Evolutionary conservation across 2,113 vertebrate species (phyloP), one percentile per base, ranked within the genome.

Genomic region (Megaleporinus macrocephalus): DNA sequence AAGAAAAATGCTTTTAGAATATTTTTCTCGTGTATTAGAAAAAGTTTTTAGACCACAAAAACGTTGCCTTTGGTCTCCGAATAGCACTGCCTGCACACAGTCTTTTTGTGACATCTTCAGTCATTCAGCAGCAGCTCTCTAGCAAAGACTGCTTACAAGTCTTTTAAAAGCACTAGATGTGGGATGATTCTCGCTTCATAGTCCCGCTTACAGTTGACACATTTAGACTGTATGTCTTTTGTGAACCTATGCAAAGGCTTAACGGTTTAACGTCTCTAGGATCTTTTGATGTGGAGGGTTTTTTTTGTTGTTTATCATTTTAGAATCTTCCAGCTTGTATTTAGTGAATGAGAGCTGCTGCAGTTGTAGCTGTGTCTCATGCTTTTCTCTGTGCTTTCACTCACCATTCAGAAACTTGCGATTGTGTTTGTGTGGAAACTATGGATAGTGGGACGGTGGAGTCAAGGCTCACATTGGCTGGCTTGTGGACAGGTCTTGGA

Each of bases 401-500:
- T 5, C 22, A 57, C 10, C 24, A 29, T 71, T 78, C 24, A 49
- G 44, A 75, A 47, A 75, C 16, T 47, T 13, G 62, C 20, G 51
- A 22, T 27, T 55, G 69, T 0, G 36, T 44, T 44, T 44, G 5
- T 4, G 49, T 27, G 20, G 44, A 79, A 65, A 69, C 79, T 82
- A 73, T 78, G 74, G 55, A 53, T 55, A 75, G 30, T 20, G n/a
- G 68, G 79, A 73, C 24, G 66, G 66, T 84, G 66, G 79, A 63
- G 18, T 77, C 85, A 76, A 83, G 71, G 26, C 30, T 84, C 55
- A 83, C 71, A 62, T 26, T 76, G 69, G 29, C 20, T 16, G 24
- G n/a, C 65, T 26, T 79, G 53, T 79, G 85, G 87, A 87, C 84
- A 86, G 70, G 78, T 87, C 84, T 61, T 83, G 86, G 85, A 87